Conservation (phyloP, 2,797 vertebrate species). For the Brotogeris chrysoptera region DNA sequence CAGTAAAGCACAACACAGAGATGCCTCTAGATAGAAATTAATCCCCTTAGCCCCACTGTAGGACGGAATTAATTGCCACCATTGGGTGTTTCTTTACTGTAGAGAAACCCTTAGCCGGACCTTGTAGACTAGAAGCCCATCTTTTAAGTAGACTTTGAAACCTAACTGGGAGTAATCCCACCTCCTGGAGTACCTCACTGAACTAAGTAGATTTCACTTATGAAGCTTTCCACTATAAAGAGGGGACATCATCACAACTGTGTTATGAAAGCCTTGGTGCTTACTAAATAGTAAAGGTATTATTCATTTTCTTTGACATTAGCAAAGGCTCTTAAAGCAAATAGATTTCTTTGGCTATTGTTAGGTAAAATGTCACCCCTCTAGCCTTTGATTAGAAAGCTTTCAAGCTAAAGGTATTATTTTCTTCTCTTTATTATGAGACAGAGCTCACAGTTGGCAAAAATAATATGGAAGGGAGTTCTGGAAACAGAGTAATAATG, state of each 20-base stretch:
- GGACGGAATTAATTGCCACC: neutral
- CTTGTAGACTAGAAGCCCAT: neutral
- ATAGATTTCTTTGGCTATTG: neutral
- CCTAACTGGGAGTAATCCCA: neutral
- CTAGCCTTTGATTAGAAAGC: neutral
- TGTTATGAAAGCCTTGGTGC: neutral
- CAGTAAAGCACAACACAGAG: neutral
- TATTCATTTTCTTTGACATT: neutral
- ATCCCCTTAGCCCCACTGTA: accelerated
- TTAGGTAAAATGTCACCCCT: slow-evolving; percentile 9
- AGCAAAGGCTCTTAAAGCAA: neutral
- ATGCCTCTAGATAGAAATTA: neutral
- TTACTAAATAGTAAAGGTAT: neutral
- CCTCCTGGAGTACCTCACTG: neutral
- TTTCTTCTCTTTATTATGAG: neutral
- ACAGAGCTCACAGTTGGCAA: neutral
- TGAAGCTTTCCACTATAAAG: neutral
- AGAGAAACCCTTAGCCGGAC: neutral
- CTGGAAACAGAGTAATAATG: neutral
- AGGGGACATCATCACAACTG: neutral
- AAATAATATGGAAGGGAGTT: neutral
- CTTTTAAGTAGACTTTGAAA: neutral
- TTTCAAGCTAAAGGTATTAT: slow-evolving; percentile 21
- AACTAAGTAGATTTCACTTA: neutral
- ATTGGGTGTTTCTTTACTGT: neutral